phyloP scores from a whole-genome alignment of 2,797 vertebrate species.

The Rhinoraja longicauda region DNA sequence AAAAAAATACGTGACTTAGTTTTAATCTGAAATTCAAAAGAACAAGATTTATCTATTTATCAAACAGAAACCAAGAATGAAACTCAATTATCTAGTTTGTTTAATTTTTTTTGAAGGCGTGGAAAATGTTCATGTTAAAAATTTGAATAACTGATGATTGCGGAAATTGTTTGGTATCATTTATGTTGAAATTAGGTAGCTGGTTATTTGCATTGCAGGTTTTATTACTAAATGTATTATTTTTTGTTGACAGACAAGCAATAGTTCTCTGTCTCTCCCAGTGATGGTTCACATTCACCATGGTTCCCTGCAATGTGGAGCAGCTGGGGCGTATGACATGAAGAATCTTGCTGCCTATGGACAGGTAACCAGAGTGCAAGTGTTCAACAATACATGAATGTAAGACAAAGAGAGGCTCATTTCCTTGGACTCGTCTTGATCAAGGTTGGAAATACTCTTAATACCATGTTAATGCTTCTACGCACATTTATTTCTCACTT shows the following conservation, averaged over 20 bases:
- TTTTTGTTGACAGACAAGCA: background rate
- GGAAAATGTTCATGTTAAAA: background rate
- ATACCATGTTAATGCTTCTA: background rate
- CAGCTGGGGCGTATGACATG: background rate
- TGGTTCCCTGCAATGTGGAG: conserved; percentile 8
- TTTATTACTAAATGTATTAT: background rate
- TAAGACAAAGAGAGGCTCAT: background rate
- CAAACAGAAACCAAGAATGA: background rate
- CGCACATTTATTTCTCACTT: background rate
- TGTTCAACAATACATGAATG: background rate
- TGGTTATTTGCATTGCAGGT: background rate
- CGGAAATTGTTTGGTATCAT: background rate
- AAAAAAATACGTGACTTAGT: background rate
- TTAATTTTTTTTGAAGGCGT: background rate
- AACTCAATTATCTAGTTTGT: background rate
- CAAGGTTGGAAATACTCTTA: background rate
- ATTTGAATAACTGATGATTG: background rate
- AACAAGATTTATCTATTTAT: background rate
- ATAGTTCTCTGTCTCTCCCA: background rate
- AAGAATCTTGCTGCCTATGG: conserved; percentile 25
- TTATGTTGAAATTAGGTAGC: background rate
- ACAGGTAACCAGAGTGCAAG: background rate
- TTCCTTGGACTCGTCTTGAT: background rate
- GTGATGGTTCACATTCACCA: conserved; percentile 25
- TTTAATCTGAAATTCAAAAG: background rate